Evolutionary conservation across 2,797 vertebrate genomes (phyloP).

Genomic region (Lates japonicus): DNA sequence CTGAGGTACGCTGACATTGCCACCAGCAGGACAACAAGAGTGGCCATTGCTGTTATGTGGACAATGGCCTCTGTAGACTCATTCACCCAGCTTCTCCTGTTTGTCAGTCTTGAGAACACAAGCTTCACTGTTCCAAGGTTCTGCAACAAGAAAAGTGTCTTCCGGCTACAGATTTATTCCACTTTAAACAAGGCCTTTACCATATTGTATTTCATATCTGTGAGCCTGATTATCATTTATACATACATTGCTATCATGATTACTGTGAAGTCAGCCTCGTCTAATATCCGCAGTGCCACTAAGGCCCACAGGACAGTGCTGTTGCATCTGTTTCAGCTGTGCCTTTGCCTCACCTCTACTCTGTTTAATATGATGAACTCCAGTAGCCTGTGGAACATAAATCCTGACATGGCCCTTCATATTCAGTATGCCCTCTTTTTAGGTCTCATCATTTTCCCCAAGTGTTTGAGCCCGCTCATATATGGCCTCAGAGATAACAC

Average conservation of each 20-base stretch:
- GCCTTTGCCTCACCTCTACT: constrained; percentile 65
- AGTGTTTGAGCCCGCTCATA: constrained; percentile 76
- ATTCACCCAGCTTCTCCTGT: constrained; percentile 35
- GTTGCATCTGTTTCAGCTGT: constrained; percentile 72
- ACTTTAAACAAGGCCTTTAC: constrained; percentile 41
- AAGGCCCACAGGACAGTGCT: constrained; percentile 70
- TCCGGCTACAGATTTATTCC: constrained; percentile 29
- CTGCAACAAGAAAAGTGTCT: constrained; percentile 35
- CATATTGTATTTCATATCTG: constrained; percentile 51
- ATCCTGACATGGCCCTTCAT: not conserved
- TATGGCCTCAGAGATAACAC: constrained; percentile 79
- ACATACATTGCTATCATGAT: constrained; percentile 67
- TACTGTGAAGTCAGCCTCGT: constrained; percentile 46
- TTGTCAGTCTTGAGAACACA: constrained; percentile 25
- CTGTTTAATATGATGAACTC: constrained; percentile 54
- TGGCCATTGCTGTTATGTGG: constrained; percentile 64
- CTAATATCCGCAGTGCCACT: not conserved
- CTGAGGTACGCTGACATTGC: constrained; percentile 62
- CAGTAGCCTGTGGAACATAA: not conserved
- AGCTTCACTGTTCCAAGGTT: not conserved
- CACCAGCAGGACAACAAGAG: constrained; percentile 25
- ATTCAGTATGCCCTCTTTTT: constrained; percentile 66
- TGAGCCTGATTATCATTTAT: constrained; percentile 60
- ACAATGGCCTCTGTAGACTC: constrained; percentile 52
- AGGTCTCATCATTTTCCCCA: constrained; percentile 72